Conservation (phyloP, 1,140 invertebrate species). For the Plodia interpunctella region DNA sequence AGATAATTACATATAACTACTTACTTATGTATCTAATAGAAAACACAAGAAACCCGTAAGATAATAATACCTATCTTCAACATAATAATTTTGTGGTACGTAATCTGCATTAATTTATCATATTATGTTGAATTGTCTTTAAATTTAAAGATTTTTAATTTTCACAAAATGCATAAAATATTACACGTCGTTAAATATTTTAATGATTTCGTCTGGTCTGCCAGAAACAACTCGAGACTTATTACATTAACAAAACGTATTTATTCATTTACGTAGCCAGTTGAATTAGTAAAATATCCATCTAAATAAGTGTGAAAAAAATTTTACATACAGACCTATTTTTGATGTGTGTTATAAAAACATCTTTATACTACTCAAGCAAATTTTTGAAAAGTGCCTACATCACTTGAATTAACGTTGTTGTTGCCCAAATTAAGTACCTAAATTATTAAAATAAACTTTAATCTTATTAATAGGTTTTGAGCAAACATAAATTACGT, state of each 20-base stretch:
- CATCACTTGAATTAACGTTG: neutral
- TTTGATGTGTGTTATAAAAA: neutral
- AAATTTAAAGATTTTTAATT: neutral
- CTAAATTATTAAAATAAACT: conserved; percentile 5
- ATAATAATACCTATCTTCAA: conserved; percentile 4
- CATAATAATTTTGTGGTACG: neutral
- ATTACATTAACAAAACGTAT: too few species aligned
- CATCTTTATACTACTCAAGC: neutral
- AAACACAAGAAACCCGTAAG: conserved; percentile 59
- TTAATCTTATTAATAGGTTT: conserved; percentile 17
- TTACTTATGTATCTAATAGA: conserved; percentile 30
- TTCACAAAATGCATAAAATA: neutral
- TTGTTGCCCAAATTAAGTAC: conserved; percentile 10
- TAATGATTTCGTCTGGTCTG: neutral
- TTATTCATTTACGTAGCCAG: too few species aligned
- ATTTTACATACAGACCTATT: too few species aligned
- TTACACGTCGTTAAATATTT: too few species aligned
- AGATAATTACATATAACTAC: conserved; percentile 48
- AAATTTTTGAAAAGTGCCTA: neutral
- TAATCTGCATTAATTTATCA: neutral
- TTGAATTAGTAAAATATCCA: too few species aligned
- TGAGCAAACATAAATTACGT: conserved; percentile 25
- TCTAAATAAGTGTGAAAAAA: too few species aligned
- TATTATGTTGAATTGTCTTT: neutral
- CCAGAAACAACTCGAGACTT: too few species aligned